Percentiles rank a stretch among this genome's conserved stretches.
Conservation (phyloP, 2,888 invertebrate species). For the Drosophila robusta region DNA sequence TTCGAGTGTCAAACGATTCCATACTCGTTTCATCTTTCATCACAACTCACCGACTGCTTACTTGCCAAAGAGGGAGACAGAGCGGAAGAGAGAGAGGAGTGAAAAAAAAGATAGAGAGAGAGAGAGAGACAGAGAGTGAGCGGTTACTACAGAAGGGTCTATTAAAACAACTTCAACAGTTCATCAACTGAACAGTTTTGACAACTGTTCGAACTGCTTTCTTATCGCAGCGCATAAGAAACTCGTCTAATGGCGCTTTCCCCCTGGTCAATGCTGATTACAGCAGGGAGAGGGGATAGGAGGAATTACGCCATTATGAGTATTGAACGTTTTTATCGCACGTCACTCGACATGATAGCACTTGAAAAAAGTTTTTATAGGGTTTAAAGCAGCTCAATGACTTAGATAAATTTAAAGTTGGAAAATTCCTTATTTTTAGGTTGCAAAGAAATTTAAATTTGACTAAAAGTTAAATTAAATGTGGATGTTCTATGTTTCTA, state of each 20-base stretch:
- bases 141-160: not conserved
- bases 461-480: not conserved
- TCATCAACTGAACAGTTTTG: constrained; percentile 37
- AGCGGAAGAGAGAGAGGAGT: not conserved
- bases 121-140: not conserved
- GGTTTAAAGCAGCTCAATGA: not conserved
- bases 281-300: not conserved
- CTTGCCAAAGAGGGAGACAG: too few relatives aligned
- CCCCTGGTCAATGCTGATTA: constrained; percentile 1
- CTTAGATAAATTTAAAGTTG: constrained; percentile 1
- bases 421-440: not conserved
- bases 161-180: constrained; percentile 32
- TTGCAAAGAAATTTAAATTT: not conserved
- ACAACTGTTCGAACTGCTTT: constrained; percentile 25
- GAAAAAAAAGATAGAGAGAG: not conserved
- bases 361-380: constrained; percentile 19
- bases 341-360: constrained; percentile 34
- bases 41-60: too few relatives aligned
- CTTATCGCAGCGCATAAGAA: constrained; percentile 27
- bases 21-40: not conserved
- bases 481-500: not conserved
- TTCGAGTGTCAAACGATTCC: constrained; percentile 9
- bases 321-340: constrained; percentile 42
- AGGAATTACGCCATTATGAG: constrained; percentile 32
- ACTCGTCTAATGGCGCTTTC: constrained; percentile 23